Percentiles rank a stretch among this genome's conserved stretches.
These are phyloP conservation scores for Patella ulyssiponensis DNA, from an alignment of 2,888 invertebrate genomes.

Conservation along the genomic window DNA sequence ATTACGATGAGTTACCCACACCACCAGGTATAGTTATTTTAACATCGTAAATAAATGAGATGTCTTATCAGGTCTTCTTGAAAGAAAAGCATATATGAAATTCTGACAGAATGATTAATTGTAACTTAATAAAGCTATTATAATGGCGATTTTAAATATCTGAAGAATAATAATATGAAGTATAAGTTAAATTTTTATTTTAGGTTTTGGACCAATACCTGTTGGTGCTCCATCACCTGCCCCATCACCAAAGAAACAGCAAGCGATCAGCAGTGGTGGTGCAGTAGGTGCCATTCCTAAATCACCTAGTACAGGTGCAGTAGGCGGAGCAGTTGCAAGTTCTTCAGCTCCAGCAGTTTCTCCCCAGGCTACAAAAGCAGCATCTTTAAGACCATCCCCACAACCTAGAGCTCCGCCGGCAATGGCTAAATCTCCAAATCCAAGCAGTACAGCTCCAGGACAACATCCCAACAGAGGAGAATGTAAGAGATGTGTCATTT, in stretches of 20 bases:
- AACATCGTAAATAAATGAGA: background rate
- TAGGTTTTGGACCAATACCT: constrained; percentile 67
- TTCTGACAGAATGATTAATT: no score
- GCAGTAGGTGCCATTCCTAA: constrained; percentile 21
- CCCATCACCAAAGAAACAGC: constrained; percentile 19
- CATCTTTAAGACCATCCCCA: constrained; percentile 32
- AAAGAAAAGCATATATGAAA: no score
- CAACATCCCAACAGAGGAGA: constrained; percentile 25
- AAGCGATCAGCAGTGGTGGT: constrained; percentile 31
- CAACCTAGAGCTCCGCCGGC: constrained; percentile 31
- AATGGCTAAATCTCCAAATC: background rate
- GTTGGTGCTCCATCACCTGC: constrained; percentile 31
- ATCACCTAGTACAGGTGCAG: constrained; percentile 24
- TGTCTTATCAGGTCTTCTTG: no score
- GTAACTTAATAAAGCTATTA: no score
- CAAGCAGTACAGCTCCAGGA: constrained; percentile 3
- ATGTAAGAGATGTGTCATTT: constrained; percentile 10
- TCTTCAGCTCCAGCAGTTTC: constrained; percentile 36
- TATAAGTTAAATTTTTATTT: constrained; percentile 16
- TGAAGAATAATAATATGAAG: background rate
- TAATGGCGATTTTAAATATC: no score
- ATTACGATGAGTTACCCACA: constrained; percentile 86
- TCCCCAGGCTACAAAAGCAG: constrained; percentile 35
- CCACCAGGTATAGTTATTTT: constrained; percentile 77
- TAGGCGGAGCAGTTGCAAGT: constrained; percentile 28